These are phyloP conservation scores for Saimiri boliviensis DNA, from an alignment of 2,113 vertebrate species.

Conservation along the genomic window DNA sequence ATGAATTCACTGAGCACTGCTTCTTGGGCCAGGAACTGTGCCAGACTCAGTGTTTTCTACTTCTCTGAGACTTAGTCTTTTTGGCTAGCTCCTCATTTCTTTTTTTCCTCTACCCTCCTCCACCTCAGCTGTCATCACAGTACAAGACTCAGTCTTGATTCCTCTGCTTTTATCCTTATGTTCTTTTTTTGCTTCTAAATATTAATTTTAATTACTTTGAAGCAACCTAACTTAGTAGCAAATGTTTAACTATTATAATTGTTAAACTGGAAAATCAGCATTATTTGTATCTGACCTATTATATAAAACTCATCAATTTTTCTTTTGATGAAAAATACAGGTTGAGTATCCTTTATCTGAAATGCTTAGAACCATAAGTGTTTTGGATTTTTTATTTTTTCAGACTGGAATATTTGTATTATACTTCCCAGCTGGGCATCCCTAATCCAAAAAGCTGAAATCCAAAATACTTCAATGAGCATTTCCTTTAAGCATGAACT, in stretches of 20 bases:
- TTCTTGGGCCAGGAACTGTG: not conserved
- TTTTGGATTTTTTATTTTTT: not conserved
- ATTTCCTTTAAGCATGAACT: not conserved
- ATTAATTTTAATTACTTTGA: conserved; percentile 33
- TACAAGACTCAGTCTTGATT: not conserved
- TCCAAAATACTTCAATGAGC: not conserved
- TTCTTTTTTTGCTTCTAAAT: conserved; percentile 6
- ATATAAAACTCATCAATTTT: conserved; percentile 32
- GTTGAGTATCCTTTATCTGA: not conserved
- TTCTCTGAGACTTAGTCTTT: not conserved
- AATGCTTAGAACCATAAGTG: not conserved
- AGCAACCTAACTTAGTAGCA: conserved; percentile 38
- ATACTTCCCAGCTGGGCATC: not conserved
- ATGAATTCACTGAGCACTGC: not conserved
- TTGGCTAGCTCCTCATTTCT: not conserved
- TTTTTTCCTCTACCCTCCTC: not conserved
- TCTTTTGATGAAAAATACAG: not conserved
- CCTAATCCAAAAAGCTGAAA: not conserved
- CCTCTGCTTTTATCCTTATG: not conserved
- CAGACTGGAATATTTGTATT: not conserved
- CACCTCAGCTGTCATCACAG: not conserved
- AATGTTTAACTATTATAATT: not conserved
- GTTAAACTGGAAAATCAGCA: not conserved
- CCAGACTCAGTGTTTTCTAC: not conserved
- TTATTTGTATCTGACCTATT: not conserved